These are phyloP conservation scores for Euclidia mi DNA, from an alignment of 2,888 invertebrate species.

Conservation along the genomic window DNA sequence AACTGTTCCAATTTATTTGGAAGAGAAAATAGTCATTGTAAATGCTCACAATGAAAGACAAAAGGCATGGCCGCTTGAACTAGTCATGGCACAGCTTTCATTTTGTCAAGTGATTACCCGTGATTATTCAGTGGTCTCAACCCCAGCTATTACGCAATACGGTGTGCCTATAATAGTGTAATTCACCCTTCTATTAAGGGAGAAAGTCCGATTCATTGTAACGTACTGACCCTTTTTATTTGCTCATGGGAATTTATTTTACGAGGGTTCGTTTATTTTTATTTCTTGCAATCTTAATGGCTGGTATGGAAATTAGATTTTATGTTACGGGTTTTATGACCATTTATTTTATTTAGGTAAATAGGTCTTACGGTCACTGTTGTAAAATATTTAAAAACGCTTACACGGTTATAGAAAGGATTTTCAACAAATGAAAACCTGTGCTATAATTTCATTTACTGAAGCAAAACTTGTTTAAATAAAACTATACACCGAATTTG, in stretches of 20 bases:
- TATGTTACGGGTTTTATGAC: neutral
- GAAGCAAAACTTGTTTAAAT: no score
- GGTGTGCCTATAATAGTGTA: slow-evolving; percentile 14
- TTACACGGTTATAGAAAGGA: no score
- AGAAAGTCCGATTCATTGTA: slow-evolving; percentile 12
- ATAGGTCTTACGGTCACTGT: no score
- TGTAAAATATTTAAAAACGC: no score
- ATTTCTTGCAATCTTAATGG: neutral
- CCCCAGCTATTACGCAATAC: slow-evolving; percentile 50
- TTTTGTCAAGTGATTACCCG: slow-evolving; percentile 37
- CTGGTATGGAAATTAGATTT: no score
- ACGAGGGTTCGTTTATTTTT: neutral
- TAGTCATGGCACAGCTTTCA: slow-evolving; percentile 35
- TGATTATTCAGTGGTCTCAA: slow-evolving; percentile 9
- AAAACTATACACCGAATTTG: no score
- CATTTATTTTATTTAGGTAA: neutral
- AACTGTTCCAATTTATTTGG: slow-evolving; percentile 7
- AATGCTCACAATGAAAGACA: slow-evolving; percentile 37
- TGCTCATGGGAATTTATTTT: slow-evolving; percentile 7
- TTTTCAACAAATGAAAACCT: no score
- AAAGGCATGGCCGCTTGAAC: slow-evolving; percentile 43
- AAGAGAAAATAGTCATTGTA: slow-evolving; percentile 16
- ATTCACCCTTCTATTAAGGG: slow-evolving; percentile 14
- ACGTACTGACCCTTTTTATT: slow-evolving; percentile 4
- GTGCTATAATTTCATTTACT: no score